These are phyloP conservation scores for Phoenicopterus ruber DNA, from an alignment of 2,113 vertebrate species.

Conservation along the genomic window DNA sequence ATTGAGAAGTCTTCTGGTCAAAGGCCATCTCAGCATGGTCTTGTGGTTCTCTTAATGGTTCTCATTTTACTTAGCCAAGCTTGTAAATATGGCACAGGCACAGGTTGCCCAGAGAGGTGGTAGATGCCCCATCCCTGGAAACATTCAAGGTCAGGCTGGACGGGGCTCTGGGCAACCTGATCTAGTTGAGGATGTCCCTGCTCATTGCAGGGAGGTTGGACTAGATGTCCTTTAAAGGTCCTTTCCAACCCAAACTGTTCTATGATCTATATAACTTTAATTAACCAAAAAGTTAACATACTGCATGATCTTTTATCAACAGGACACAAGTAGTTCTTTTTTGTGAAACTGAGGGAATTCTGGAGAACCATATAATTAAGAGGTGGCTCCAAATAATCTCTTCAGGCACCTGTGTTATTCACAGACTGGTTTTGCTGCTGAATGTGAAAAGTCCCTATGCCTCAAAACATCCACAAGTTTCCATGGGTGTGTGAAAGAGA, in stretches of 20 bases:
- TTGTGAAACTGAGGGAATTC: not conserved
- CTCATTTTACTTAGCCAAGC: not conserved
- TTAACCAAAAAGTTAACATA: not conserved
- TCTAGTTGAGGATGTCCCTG: too few relatives aligned
- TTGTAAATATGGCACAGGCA: too few relatives aligned
- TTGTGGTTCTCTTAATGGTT: not conserved
- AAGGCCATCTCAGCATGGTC: not conserved
- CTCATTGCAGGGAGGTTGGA: too few relatives aligned
- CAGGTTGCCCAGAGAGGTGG: too few relatives aligned
- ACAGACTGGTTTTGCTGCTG: not conserved
- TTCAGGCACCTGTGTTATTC: not conserved
- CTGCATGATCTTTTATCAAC: not conserved
- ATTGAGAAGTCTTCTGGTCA: not conserved
- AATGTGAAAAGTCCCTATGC: not conserved
- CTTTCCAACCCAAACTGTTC: too few relatives aligned
- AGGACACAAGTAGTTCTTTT: not conserved
- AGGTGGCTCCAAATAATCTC: not conserved
- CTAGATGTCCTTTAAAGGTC: too few relatives aligned
- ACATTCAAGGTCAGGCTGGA: too few relatives aligned
- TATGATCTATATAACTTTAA: not conserved
- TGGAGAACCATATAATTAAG: not conserved
- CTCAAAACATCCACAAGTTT: not conserved
- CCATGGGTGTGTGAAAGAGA: not conserved
- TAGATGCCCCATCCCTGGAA: too few relatives aligned
- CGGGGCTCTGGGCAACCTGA: too few relatives aligned